These are phyloP conservation scores for Lutjanus erythropterus DNA, from an alignment of 2,113 vertebrate species.

Conservation along the genomic window DNA sequence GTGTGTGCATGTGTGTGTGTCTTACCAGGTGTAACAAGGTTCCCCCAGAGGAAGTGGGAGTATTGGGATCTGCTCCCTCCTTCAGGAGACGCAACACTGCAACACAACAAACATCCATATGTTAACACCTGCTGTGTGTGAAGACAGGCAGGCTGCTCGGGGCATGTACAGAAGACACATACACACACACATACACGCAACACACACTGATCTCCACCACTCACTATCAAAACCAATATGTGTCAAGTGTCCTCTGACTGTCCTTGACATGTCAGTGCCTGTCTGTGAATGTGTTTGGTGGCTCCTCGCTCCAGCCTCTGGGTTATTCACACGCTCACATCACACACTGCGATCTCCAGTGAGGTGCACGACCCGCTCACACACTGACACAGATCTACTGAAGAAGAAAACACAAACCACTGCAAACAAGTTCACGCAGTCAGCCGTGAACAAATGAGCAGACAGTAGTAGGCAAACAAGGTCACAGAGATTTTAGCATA, in stretches of 20 bases:
- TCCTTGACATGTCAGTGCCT: slow-evolving; percentile 46
- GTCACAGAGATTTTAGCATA: slow-evolving; percentile 20
- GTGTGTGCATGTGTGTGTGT: slow-evolving; percentile 2
- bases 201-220: slow-evolving; percentile 24
- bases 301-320: slow-evolving; percentile 21
- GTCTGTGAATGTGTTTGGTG: background rate
- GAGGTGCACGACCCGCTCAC: slow-evolving; percentile 41
- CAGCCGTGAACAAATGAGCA: slow-evolving; percentile 18
- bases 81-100: slow-evolving; percentile 92
- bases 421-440: slow-evolving; percentile 35
- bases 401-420: slow-evolving; percentile 15
- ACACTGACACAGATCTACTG: slow-evolving; percentile 63
- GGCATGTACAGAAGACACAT: slow-evolving; percentile 11
- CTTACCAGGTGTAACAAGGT: slow-evolving; percentile 96
- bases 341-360: slow-evolving; percentile 33
- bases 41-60: slow-evolving; percentile 88
- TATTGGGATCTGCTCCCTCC: slow-evolving; percentile 90
- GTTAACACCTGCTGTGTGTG: slow-evolving; percentile 46
- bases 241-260: slow-evolving; percentile 32
- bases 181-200: slow-evolving; percentile 13
- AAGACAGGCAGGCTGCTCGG: slow-evolving; percentile 7
- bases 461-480: background rate
- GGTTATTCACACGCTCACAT: slow-evolving; percentile 46
- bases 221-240: slow-evolving; percentile 35
- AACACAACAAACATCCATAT: slow-evolving; percentile 75